phyloP scores from a whole-genome alignment of 2,113 vertebrate species.

The Numida meleagris region DNA sequence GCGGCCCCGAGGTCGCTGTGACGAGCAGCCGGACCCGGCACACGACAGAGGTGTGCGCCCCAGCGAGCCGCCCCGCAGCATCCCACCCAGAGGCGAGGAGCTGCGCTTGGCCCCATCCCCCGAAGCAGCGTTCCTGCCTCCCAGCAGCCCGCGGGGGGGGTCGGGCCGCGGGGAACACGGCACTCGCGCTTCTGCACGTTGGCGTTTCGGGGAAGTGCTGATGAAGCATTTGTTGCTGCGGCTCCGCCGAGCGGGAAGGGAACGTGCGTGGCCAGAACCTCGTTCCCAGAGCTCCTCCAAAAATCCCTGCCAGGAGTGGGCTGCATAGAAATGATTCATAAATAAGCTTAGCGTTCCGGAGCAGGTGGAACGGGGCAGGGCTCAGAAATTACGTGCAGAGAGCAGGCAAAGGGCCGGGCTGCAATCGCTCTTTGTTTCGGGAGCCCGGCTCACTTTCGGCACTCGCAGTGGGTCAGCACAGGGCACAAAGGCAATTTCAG shows the following conservation, averaged over 20 bases:
- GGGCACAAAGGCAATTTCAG: constrained; percentile 14
- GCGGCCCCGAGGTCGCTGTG: not conserved
- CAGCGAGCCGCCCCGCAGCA: rapidly evolving
- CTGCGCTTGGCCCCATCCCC: rapidly evolving
- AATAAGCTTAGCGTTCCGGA: constrained; percentile 31
- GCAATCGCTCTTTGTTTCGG: not conserved
- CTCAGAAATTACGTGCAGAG: constrained; percentile 44
- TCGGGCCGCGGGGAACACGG: rapidly evolving
- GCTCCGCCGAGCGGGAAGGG: not conserved
- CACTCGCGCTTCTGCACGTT: not conserved
- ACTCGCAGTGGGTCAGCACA: not conserved
- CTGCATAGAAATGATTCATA: not conserved
- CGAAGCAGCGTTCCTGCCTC: not conserved
- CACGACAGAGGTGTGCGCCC: not conserved
- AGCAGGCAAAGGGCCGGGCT: not conserved
- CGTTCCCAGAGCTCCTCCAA: not conserved
- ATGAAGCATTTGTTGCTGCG: not conserved
- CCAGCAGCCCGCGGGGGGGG: not conserved
- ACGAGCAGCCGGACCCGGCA: rapidly evolving
- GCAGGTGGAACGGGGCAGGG: constrained; percentile 62
- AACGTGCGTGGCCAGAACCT: rapidly evolving
- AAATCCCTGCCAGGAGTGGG: not conserved
- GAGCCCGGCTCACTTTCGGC: not conserved
- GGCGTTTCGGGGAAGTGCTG: not conserved
- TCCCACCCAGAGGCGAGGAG: rapidly evolving